A percentile compares a stretch with the other conserved stretches of the same genome.
Evolutionary conservation across 1,140 invertebrate genomes (phyloP).

Genomic region (Philotrypesis tridentata): DNA sequence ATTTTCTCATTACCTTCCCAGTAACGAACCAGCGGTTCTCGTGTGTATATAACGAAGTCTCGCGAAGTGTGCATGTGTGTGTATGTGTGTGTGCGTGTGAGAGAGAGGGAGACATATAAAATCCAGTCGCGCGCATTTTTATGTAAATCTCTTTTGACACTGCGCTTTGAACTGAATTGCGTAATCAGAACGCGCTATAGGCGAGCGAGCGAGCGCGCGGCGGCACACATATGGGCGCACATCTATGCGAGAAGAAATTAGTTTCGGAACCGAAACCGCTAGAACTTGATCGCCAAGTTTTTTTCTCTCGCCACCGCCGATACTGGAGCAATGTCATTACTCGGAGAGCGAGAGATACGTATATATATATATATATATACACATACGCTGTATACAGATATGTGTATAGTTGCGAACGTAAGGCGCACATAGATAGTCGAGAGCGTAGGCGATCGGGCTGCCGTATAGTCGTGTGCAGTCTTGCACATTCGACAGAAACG

Average conservation of each 20-base stretch:
- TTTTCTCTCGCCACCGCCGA: not conserved
- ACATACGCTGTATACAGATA: too few relatives aligned
- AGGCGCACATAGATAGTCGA: not conserved
- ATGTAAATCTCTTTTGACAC: slow-evolving; percentile 19
- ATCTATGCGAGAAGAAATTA: too few relatives aligned
- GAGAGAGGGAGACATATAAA: slow-evolving; percentile 33
- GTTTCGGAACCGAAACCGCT: too few relatives aligned
- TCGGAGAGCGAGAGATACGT: not conserved
- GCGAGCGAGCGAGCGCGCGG: not conserved
- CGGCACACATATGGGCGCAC: too few relatives aligned
- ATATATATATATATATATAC: too few relatives aligned
- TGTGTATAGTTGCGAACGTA: not conserved
- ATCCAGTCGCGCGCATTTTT: slow-evolving; percentile 13
- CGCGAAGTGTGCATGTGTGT: too few relatives aligned
- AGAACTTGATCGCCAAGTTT: not conserved
- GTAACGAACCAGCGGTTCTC: not conserved
- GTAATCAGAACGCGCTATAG: not conserved
- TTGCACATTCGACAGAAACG: slow-evolving; percentile 41
- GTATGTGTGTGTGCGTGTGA: too few relatives aligned
- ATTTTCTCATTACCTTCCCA: slow-evolving; percentile 43
- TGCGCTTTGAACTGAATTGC: slow-evolving; percentile 9
- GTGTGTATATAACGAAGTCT: slow-evolving; percentile 8
- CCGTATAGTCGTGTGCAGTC: not conserved
- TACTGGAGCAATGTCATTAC: slow-evolving; percentile 32
- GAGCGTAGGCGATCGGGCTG: slow-evolving; percentile 1